phyloP scores from a whole-genome alignment of 2,888 invertebrate species.

The Marasmarcha lunaedactyla region DNA sequence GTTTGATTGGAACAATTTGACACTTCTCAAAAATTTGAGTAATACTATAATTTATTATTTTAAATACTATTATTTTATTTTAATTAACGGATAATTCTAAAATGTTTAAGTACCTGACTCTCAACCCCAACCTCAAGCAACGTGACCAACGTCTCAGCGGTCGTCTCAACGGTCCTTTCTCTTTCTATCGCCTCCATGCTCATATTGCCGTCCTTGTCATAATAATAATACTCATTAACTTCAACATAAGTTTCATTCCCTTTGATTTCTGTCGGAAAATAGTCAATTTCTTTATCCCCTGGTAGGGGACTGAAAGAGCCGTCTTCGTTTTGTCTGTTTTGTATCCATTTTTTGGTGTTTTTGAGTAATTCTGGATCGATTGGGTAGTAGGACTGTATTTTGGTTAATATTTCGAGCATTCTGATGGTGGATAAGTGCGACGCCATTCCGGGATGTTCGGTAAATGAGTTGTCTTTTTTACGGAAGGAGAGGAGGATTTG shows the following conservation, averaged over 20 bases:
- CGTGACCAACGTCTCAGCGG: conserved; percentile 73
- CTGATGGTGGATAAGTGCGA: conserved; percentile 72
- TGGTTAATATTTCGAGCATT: conserved; percentile 70
- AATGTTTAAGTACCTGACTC: conserved; percentile 64
- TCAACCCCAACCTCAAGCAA: conserved; percentile 73
- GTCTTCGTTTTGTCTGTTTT: conserved; percentile 68
- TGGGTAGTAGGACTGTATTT: conserved; percentile 72
- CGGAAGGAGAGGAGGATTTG: conserved; percentile 73
- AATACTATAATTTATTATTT: too few species aligned
- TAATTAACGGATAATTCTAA: too few species aligned
- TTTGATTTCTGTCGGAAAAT: conserved; percentile 52
- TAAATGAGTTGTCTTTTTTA: conserved; percentile 75
- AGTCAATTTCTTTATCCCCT: conserved; percentile 69
- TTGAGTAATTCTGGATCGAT: conserved; percentile 72
- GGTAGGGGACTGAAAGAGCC: conserved; percentile 72
- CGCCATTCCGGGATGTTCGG: conserved; percentile 73
- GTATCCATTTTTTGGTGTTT: conserved; percentile 73
- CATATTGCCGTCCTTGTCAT: conserved; percentile 63
- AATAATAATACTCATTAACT: conserved; percentile 60
- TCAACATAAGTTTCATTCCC: conserved; percentile 40
- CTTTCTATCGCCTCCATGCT: conserved; percentile 55
- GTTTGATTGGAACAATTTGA: too few species aligned
- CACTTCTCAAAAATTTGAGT: too few species aligned
- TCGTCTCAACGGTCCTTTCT: conserved; percentile 71
- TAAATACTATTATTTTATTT: too few species aligned